phyloP scores from a whole-genome alignment of 2,113 vertebrate species.

The Panurus biarmicus region DNA sequence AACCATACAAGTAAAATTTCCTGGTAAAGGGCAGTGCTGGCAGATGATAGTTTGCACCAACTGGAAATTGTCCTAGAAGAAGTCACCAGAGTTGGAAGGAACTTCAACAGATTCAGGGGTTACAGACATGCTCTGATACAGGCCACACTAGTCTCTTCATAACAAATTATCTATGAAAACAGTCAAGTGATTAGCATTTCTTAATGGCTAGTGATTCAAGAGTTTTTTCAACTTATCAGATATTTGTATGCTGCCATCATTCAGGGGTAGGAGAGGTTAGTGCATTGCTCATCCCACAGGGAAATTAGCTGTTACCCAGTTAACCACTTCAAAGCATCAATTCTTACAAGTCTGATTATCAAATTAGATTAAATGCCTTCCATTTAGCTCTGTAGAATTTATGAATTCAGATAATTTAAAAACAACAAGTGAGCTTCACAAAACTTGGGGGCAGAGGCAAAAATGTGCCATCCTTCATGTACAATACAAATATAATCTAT shows the following conservation, averaged over 20 bases:
- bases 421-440: background rate
- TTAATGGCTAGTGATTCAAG: background rate
- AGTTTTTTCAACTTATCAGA: background rate
- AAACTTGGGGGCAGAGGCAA: background rate
- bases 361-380: background rate
- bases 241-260: background rate
- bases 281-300: background rate
- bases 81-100: background rate
- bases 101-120: background rate
- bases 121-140: background rate
- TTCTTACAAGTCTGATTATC: background rate
- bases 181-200: background rate
- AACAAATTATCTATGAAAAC: background rate
- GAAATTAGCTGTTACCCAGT: background rate
- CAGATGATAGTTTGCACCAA: background rate
- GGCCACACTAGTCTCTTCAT: background rate
- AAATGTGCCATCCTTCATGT: background rate
- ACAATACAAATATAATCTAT: background rate
- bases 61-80: background rate
- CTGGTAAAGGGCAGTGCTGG: background rate
- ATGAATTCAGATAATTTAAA: background rate
- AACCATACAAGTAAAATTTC: background rate
- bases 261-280: background rate
- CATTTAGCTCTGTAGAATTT: background rate
- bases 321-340: background rate